These are phyloP conservation scores for Dryococelus australis DNA, from an alignment of 2,888 invertebrate genomes.

Conservation along the genomic window DNA sequence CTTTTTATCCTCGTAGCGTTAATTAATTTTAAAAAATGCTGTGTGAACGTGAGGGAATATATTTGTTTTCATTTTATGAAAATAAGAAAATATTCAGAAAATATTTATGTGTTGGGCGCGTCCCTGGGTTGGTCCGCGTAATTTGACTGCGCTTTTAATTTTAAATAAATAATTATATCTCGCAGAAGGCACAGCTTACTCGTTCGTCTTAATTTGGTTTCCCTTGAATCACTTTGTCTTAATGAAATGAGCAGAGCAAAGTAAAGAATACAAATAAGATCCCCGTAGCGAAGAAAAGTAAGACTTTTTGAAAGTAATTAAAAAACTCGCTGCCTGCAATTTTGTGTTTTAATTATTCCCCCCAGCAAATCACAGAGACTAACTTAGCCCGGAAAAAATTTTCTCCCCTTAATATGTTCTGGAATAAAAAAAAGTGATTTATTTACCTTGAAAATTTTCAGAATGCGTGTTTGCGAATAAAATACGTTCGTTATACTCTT, in stretches of 20 bases:
- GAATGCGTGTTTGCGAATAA: too few species aligned
- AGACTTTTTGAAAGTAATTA: not conserved
- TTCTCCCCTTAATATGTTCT: not conserved
- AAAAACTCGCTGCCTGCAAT: not conserved
- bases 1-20: too few species aligned
- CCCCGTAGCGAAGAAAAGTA: not conserved
- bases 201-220: not conserved
- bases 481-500: too few species aligned
- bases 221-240: not conserved
- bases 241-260: not conserved
- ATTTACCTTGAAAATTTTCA: too few species aligned
- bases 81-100: not conserved
- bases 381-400: not conserved
- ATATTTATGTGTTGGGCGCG: not conserved
- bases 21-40: not conserved
- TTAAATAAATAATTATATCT: conserved; percentile 3
- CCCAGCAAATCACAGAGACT: not conserved
- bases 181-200: not conserved
- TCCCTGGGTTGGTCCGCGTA: not conserved
- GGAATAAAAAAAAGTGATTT: too few species aligned
- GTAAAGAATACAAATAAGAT: not conserved
- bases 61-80: not conserved
- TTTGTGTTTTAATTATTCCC: not conserved
- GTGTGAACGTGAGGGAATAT: not conserved
- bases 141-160: conserved; percentile 9